These are phyloP conservation scores for Zhuqinia jingwanae DNA, from an alignment of 2,888 invertebrate species.

Conservation along the genomic window DNA sequence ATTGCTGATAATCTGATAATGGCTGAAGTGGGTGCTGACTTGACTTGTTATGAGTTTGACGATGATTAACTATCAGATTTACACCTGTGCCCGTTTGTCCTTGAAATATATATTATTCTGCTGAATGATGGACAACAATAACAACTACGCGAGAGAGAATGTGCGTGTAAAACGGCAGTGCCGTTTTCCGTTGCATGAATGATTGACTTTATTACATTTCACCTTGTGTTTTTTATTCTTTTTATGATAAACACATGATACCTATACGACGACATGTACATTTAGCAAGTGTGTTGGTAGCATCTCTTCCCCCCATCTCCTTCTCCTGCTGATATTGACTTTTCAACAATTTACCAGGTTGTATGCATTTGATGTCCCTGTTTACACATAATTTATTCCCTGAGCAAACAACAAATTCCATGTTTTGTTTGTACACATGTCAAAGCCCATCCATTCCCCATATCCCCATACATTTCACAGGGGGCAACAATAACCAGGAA, in stretches of 20 bases:
- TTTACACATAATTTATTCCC: neutral
- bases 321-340: no score
- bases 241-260: neutral
- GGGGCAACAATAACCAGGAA: neutral
- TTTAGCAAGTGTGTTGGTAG: no score
- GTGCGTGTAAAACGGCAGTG: no score
- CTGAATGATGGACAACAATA: neutral
- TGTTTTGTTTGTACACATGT: slow-evolving; percentile 1
- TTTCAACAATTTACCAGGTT: neutral
- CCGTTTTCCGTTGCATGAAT: no score
- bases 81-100: slow-evolving; percentile 27
- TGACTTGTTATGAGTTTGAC: neutral
- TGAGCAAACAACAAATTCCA: neutral
- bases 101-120: neutral
- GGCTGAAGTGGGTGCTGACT: neutral
- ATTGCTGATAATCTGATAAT: neutral
- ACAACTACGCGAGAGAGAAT: neutral
- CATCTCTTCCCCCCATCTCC: no score
- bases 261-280: no score
- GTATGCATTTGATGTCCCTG: neutral
- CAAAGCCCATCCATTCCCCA: slow-evolving; percentile 14
- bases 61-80: slow-evolving; percentile 12
- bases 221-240: neutral
- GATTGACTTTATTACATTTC: neutral
- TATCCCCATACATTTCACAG: neutral